Percentiles rank a stretch among this genome's conserved stretches.
These are phyloP conservation scores for Siphonodentalium dalli DNA, from an alignment of 2,888 invertebrate genomes.

Conservation along the genomic window DNA sequence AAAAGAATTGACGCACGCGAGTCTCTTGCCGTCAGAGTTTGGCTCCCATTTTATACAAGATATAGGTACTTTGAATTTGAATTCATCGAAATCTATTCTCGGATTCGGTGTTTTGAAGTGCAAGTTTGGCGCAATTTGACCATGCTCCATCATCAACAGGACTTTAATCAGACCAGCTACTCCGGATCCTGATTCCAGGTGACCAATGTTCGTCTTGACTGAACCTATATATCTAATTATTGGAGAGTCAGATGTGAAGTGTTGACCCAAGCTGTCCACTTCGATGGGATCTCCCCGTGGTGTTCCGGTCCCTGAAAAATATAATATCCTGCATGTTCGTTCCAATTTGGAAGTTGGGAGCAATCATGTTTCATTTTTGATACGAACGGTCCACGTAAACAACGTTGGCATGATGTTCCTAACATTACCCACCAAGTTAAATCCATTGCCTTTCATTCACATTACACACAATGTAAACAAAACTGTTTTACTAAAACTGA, in stretches of 20 bases:
- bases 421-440: too few species aligned
- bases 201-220: constrained; percentile 50
- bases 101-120: constrained; percentile 22
- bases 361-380: too few species aligned
- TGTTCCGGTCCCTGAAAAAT: constrained; percentile 34
- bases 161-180: constrained; percentile 45
- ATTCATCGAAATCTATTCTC: constrained; percentile 17
- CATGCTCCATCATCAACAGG: constrained; percentile 41
- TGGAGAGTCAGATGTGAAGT: constrained; percentile 12
- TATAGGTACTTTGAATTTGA: constrained; percentile 6
- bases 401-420: too few species aligned
- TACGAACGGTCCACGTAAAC: too few species aligned
- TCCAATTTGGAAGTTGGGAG: too few species aligned
- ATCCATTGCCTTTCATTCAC: too few species aligned
- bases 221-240: constrained; percentile 34
- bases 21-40: neutral
- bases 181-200: constrained; percentile 45
- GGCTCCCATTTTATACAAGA: constrained; percentile 7
- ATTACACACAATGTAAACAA: too few species aligned
- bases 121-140: constrained; percentile 37
- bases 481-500: too few species aligned
- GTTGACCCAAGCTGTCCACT: constrained; percentile 23
- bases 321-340: constrained; percentile 1
- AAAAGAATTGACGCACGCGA: constrained; percentile 30
- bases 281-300: constrained; percentile 36